Evolutionary conservation across 2,888 invertebrate genomes (phyloP).

Genomic region (Drosophila anomalata): DNA sequence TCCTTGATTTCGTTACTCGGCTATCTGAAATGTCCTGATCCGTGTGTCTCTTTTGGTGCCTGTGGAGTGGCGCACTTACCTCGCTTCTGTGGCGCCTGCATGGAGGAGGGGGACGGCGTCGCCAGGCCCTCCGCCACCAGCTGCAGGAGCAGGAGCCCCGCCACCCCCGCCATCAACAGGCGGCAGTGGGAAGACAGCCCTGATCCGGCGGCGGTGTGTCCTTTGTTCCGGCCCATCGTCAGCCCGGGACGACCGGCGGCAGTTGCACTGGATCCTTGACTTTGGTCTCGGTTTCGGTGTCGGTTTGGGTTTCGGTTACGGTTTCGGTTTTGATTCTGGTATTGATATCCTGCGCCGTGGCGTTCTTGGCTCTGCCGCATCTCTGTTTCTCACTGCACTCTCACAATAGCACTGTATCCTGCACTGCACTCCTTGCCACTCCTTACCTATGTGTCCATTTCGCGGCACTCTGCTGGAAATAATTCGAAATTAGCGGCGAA

Average conservation of each 20-base stretch:
- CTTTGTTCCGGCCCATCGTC: conserved; percentile 58
- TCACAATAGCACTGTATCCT: conserved; percentile 15
- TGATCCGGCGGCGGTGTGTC: conserved; percentile 42
- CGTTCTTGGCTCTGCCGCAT: conserved; percentile 28
- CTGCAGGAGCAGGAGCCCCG: conserved; percentile 71
- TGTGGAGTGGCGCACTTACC: conserved; percentile 67
- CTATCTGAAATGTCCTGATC: not conserved
- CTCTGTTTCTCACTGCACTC: conserved; percentile 26
- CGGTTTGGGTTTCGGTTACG: conserved; percentile 20
- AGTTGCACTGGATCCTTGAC: conserved; percentile 36
- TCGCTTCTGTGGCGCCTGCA: conserved; percentile 83
- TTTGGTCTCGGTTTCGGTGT: conserved; percentile 25
- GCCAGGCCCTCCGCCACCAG: conserved; percentile 76
- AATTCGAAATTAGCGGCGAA: not conserved
- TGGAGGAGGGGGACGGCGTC: conserved; percentile 81
- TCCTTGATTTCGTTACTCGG: not conserved
- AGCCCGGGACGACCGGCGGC: conserved; percentile 19
- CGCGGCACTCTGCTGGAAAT: conserved; percentile 10
- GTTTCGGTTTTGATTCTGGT: conserved; percentile 5
- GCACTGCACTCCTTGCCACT: too few relatives aligned
- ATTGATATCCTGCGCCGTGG: conserved; percentile 18
- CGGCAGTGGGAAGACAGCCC: conserved; percentile 40
- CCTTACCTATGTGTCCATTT: conserved; percentile 25
- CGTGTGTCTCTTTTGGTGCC: not conserved
- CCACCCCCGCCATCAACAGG: conserved; percentile 62